Conservation (phyloP, 2,888 invertebrate genomes). For the Neoaliturus tenellus region DNA sequence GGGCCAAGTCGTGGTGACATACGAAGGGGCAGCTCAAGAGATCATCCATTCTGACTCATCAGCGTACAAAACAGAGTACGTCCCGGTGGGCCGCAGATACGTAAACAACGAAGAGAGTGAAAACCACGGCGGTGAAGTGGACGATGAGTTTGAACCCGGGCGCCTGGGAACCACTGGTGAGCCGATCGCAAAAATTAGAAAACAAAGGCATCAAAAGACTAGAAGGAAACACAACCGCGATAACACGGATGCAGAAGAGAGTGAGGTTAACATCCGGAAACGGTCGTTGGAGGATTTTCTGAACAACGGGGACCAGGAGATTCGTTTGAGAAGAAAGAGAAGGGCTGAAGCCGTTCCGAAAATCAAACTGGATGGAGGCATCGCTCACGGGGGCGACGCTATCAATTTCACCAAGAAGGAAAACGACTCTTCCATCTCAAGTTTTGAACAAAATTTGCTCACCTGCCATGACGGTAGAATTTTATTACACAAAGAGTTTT, state of each 20-base stretch:
- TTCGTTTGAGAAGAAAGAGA: constrained; percentile 49
- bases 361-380: constrained; percentile 80
- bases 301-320: not conserved
- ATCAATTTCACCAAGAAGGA: constrained; percentile 61
- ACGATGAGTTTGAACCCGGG: constrained; percentile 58
- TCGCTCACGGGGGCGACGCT: constrained; percentile 85
- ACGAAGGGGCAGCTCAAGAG: constrained; percentile 77
- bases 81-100: not conserved
- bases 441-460: constrained; percentile 86
- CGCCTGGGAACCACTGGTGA: not conserved
- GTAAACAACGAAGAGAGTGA: constrained; percentile 56
- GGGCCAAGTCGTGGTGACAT: constrained; percentile 76
- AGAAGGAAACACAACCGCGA: constrained; percentile 43
- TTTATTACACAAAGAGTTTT: constrained; percentile 83
- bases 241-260: not conserved
- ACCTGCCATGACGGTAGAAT: constrained; percentile 87
- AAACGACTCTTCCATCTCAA: constrained; percentile 84
- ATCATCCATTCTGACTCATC: constrained; percentile 67
- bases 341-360: constrained; percentile 51
- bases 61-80: constrained; percentile 62
- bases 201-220: constrained; percentile 20
- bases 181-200: not conserved
- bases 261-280: not conserved
- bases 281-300: constrained; percentile 24
- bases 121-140: constrained; percentile 61